These are phyloP conservation scores for Drosophila pseudotakahashii DNA, from an alignment of 2,888 invertebrate genomes.

Conservation along the genomic window DNA sequence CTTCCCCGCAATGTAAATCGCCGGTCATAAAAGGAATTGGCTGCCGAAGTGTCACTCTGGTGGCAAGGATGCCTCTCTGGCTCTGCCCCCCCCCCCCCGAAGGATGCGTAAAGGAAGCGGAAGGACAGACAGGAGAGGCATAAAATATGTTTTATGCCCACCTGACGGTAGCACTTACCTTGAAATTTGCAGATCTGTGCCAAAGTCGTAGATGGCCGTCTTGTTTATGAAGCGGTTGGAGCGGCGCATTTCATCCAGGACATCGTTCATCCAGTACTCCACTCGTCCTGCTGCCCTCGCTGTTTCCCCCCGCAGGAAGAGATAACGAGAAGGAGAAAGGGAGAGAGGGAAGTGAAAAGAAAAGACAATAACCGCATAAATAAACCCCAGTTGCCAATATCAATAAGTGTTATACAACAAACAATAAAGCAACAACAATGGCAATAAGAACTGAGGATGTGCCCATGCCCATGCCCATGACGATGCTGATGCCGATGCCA, in stretches of 20 bases:
- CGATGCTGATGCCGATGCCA: constrained; percentile 48
- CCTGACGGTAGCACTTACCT: constrained; percentile 84
- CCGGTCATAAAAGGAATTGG: constrained; percentile 72
- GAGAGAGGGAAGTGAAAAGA: constrained; percentile 26
- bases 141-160: constrained; percentile 63
- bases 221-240: constrained; percentile 94
- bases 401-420: constrained; percentile 76
- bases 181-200: constrained; percentile 88
- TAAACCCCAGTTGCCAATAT: constrained; percentile 76
- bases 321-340: background rate
- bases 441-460: constrained; percentile 48
- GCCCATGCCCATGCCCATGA: constrained; percentile 39
- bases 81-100: too few relatives aligned
- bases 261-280: constrained; percentile 96
- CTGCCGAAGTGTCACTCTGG: constrained; percentile 45
- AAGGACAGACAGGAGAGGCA: constrained; percentile 23
- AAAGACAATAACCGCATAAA: constrained; percentile 73
- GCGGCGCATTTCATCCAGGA: constrained; percentile 92
- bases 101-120: constrained; percentile 11
- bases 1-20: constrained; percentile 69
- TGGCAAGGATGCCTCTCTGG: background rate
- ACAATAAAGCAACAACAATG: constrained; percentile 70
- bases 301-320: constrained; percentile 38
- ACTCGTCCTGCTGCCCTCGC: constrained; percentile 92
- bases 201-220: constrained; percentile 94